Evolutionary conservation across 2,797 vertebrate genomes (phyloP).

Genomic region (Aldrovandia affinis): DNA sequence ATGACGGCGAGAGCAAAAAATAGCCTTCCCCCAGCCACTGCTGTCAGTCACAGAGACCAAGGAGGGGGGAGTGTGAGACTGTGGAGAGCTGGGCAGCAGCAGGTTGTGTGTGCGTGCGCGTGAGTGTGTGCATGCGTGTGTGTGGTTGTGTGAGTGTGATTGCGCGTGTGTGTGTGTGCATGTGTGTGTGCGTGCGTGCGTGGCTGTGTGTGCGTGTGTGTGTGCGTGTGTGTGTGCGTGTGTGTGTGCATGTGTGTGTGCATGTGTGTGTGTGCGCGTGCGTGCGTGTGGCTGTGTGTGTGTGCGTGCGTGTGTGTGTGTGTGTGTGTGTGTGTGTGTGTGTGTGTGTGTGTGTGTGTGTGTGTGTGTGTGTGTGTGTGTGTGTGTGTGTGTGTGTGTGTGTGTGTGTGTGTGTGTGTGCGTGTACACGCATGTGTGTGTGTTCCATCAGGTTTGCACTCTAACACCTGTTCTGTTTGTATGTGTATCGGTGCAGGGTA

Average conservation of each 20-base stretch:
- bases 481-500: conserved; percentile 57
- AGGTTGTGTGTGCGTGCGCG: conserved; percentile 53
- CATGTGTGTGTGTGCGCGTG: background rate
- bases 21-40: conserved; percentile 71
- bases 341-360: background rate
- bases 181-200: conserved; percentile 12
- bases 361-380: background rate
- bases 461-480: conserved; percentile 66
- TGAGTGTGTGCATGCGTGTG: conserved; percentile 32
- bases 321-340: background rate
- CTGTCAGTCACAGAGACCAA: conserved; percentile 69
- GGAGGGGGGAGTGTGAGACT: background rate
- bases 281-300: background rate
- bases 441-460: conserved; percentile 60
- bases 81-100: conserved; percentile 22
- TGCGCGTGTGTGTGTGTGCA: background rate
- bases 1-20: conserved; percentile 74
- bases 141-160: conserved; percentile 5
- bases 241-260: background rate
- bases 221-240: background rate
- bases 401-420: conserved; percentile 34
- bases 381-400: conserved; percentile 47
- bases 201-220: background rate
- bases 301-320: conserved; percentile 25
- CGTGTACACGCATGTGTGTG: no score